These are phyloP conservation scores for Alosa sapidissima DNA, from an alignment of 2,797 vertebrate species.

Conservation along the genomic window DNA sequence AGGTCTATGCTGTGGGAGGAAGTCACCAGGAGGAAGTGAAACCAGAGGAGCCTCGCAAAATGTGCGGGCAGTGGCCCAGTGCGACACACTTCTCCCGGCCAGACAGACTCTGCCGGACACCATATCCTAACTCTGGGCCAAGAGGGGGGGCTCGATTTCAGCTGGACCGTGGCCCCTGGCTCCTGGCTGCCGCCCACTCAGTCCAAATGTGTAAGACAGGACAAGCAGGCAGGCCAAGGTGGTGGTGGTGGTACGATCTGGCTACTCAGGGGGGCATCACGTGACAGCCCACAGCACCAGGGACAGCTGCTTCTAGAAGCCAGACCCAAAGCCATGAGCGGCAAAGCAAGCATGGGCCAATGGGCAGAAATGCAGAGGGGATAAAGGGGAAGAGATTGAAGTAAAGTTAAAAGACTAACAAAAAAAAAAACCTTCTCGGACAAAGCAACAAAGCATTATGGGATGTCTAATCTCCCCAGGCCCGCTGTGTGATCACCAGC, in stretches of 20 bases:
- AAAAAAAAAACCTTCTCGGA: slow-evolving; percentile 26
- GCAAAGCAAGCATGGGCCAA: background rate
- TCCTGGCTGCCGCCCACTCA: background rate
- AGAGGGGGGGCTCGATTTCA: slow-evolving; percentile 4
- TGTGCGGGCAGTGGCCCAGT: slow-evolving; percentile 52
- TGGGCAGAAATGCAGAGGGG: background rate
- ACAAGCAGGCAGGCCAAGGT: background rate
- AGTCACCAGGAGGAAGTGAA: background rate
- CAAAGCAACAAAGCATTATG: slow-evolving; percentile 45
- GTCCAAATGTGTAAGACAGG: background rate
- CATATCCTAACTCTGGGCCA: background rate
- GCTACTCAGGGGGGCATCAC: background rate
- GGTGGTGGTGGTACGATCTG: background rate
- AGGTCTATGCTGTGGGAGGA: background rate
- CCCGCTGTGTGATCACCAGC: slow-evolving; percentile 39
- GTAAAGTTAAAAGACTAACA: slow-evolving; percentile 61
- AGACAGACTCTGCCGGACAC: background rate
- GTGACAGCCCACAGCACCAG: slow-evolving; percentile 40
- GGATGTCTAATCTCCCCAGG: slow-evolving; percentile 41
- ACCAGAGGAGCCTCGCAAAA: slow-evolving; percentile 23
- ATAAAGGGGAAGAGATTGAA: slow-evolving; percentile 50
- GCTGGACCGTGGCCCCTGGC: background rate
- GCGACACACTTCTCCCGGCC: background rate
- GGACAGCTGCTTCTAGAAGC: slow-evolving; percentile 42
- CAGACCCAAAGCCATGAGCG: background rate